Evolutionary conservation across 2,113 vertebrate genomes (phyloP), one percentile per base, ranked within the genome.

Genomic region (Lontra canadensis): DNA sequence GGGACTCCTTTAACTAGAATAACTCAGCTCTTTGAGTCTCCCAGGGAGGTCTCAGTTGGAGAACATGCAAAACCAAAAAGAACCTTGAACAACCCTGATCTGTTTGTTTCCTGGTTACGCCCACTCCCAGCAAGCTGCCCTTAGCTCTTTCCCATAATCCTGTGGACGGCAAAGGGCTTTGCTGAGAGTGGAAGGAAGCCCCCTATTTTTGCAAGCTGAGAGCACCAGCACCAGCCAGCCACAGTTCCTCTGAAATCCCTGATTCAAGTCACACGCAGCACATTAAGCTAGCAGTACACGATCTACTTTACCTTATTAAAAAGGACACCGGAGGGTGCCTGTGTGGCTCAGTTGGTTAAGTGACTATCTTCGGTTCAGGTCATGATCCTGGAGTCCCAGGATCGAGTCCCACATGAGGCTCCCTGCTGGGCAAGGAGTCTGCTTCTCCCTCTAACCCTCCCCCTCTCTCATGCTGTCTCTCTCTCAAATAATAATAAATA

Each of bases 261-360:
- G 59, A 73, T 49, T 63, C n/a, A 52, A 95, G 82, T 89, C 94
- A 65, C 20, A 42, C 42, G 83, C 91, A 98, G 88, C 63, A 78
- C 95, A 63, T 76, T 55, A 57, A 59, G n/a, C 18, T 34, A 81
- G 34, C 84, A n/a, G 3, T 6, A 20, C n/a, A 29, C n/a, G 2
- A 9, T 59, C 87, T 88, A 59, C 88, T 98, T 97, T 85, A 81
- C 96, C 80, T 96, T 95, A 92, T 97, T 98, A 97, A 97, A 95
- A 98, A 96, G 98, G 97, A 92, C 97, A 97, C 20, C 63, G 91
- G 92, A 97, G 49, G 52, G 52, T 18, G 15, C 52, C 52, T 55
- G 15, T 4, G 52, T 18, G 52, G 52, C 52, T 55, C 52, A 55
- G 52, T 18, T 55, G 52, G 52, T 55, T 55, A 55, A 18, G 5